Evolutionary conservation across 2,113 vertebrate species (phyloP).

Genomic region (Trogon melanurus): DNA sequence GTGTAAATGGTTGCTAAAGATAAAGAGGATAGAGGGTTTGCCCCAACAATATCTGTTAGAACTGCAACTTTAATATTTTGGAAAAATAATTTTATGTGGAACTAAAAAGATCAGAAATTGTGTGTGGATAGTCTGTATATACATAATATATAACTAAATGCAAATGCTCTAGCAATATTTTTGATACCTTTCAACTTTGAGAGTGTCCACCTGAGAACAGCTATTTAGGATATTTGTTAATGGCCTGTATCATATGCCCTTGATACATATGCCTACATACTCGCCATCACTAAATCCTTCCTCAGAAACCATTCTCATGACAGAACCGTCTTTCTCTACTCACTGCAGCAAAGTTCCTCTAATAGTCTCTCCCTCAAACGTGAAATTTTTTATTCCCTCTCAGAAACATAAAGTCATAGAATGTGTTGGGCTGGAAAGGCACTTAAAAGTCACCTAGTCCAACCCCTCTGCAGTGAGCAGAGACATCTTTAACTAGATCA

Average conservation of each 20-base stretch:
- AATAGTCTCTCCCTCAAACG: neutral
- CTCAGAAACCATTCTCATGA: neutral
- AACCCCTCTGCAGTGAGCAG: too few relatives aligned
- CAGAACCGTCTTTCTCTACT: neutral
- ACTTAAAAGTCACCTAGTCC: too few relatives aligned
- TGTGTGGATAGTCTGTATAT: neutral
- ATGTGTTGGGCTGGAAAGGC: too few relatives aligned
- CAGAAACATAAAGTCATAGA: neutral
- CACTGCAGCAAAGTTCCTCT: neutral
- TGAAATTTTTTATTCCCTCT: neutral
- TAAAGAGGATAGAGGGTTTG: neutral
- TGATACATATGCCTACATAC: neutral
- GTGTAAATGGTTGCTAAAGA: neutral
- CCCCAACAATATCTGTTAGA: neutral
- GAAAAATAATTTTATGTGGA: neutral
- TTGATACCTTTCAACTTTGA: neutral
- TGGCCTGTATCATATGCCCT: neutral
- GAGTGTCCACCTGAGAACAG: neutral
- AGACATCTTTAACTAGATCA: too few relatives aligned
- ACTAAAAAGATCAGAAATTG: neutral
- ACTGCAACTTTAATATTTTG: neutral
- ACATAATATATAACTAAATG: neutral
- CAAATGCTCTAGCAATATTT: neutral
- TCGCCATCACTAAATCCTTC: neutral
- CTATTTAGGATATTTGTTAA: neutral